Base-by-base conservation (phyloP, 2,888 invertebrate genomes). In the Melanostoma scalare region DNA sequence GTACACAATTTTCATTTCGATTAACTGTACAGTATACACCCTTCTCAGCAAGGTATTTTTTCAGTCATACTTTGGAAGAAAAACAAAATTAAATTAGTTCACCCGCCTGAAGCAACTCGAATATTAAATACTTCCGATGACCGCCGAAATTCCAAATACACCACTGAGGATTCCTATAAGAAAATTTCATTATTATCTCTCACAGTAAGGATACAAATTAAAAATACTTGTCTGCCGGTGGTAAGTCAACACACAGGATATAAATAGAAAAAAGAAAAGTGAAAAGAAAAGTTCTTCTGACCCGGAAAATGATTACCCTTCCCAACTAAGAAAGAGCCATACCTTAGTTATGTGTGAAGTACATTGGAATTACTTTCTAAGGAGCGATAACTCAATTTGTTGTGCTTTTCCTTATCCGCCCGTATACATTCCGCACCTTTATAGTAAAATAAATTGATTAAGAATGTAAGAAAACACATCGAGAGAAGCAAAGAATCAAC, bases 81-180 rank as follows among this genome's bases (percentile, higher is more conserved):
- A 67, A 33, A 48, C 36, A 67, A 60, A 76, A 50, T 46, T 46
- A 61, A 61, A 61, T 61, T 55, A 56, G 60, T 65, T 53, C 46
- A 10, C 55, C 84, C 20, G 20, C 20, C 74, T 6, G 53, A 48
- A 48, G 78, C 79, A n/a, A 58, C 10, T 31, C 30, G 50, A 73
- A 81, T 79, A 84, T 84, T 84, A 79, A 84, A 84, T 84, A 79
- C 67, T 67, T 84, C 33, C 79, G 44, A 60, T 84, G 84, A 84
- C 84, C 84, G 50, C 84, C 44, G 44, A 79, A 78, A 79, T 84
- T 84, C 84, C 84, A 67, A 69, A 56, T 74, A 46, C 6, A 71
- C 78, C 69, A 75, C 76, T 67, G 60, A 81, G 20, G 65, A 78
- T 77, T 82, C 63, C 52, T 61, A 60, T 20, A 55, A 36, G 53